A percentile compares a stretch with the other conserved stretches of the same genome.
Conservation (phyloP, 2,888 invertebrate species). For the Oscheius sp. region DNA sequence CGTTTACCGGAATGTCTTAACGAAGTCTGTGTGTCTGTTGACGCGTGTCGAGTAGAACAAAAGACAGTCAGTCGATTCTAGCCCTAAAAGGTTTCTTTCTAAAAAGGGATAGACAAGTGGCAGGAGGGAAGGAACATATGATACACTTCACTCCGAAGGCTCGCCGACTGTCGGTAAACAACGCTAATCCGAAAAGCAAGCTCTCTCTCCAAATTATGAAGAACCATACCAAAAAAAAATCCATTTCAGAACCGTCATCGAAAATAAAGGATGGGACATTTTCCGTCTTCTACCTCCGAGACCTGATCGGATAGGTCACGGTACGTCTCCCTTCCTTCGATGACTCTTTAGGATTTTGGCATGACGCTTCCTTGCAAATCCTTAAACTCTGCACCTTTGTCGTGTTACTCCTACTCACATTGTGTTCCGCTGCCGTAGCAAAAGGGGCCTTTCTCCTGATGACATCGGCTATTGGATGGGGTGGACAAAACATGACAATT, state of each 20-base stretch:
- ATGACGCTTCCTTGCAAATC: conserved; percentile 67
- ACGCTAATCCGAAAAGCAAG: conserved; percentile 13
- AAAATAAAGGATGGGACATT: conserved; percentile 81
- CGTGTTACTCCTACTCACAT: conserved; percentile 64
- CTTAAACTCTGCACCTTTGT: conserved; percentile 70
- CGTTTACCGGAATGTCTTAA: not conserved
- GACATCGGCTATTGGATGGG: conserved; percentile 69
- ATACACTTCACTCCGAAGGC: conserved; percentile 3
- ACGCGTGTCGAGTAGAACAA: not conserved
- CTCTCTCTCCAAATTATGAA: not conserved
- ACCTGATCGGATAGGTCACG: conserved; percentile 63
- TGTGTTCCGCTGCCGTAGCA: conserved; percentile 61
- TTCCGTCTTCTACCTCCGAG: conserved; percentile 80
- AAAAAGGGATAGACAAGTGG: not conserved
- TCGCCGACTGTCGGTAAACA: conserved; percentile 1
- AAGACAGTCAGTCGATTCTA: not conserved
- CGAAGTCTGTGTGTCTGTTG: not conserved
- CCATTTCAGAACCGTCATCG: conserved; percentile 54
- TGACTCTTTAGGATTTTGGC: conserved; percentile 62
- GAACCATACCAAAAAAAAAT: not conserved
- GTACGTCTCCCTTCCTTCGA: conserved; percentile 31
- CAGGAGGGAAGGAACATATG: not conserved
- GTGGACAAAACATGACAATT: conserved; percentile 66
- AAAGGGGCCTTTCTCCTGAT: conserved; percentile 69
- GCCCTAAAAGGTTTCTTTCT: too few relatives aligned